Base-by-base conservation (phyloP, 2,888 invertebrate genomes). In the Cheilosia grossa region DNA sequence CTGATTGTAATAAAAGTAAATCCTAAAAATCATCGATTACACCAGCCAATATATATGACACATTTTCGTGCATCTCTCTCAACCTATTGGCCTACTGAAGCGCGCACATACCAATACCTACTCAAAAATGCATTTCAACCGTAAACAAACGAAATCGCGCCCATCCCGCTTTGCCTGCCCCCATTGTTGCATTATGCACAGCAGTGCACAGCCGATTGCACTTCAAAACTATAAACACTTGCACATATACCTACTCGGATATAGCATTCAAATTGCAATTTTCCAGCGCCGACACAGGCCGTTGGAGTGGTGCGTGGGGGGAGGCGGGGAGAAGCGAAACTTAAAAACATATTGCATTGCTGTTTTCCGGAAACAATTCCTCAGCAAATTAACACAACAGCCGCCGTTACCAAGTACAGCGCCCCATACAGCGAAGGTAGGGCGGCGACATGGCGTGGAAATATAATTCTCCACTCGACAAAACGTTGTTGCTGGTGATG, bases 321-420 rank as follows among this genome's bases (percentile, higher is more conserved):
- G 21, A 21, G 0, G 9, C 0, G 15, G 58, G 15, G 33, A 37
- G 13, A 30, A 27, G n/a, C 9, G 27, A 49, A 58, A 30, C n/a
- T 15, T 17, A 77, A 54, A 51, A 17, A 37, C 51, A 30, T 59
- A 67, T 66, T 37, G 67, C 66, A 54, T 40, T 30, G 51, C 61
- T 73, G 47, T 44, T 67, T 73, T 73, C 73, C 80, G 80, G 80
- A 80, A 73, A 73, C 67, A 80, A 80, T 74, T 73, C 61, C 67
- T 73, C 67, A 73, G 63, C 80, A 73, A 80, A 80, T 74, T 73
- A 74, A 67, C 80, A 74, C 78, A 37, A 27, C 54, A 56, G 10
- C 49, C 27, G 5, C 63, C 54, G 19, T 9, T 17, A 19, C 47
- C 47, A 17, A 19, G 17, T 9, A 17, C 47, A 9, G 44, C n/a